Percentiles rank a stretch among this genome's conserved stretches.
phyloP scores from a whole-genome alignment of 2,888 invertebrate species.

The Kryphioiulus occultus region DNA sequence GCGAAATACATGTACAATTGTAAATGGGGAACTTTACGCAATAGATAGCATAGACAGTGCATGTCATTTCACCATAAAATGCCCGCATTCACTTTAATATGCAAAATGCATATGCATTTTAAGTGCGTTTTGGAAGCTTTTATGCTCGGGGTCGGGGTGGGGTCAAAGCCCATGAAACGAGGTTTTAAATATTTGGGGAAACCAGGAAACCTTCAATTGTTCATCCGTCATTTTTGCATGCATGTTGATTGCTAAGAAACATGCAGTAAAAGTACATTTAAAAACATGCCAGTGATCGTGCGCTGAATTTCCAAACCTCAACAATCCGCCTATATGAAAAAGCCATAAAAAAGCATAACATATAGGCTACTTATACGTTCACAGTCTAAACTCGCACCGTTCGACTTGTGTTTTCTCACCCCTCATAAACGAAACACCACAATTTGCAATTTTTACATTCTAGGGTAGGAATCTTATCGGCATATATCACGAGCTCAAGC shows the following conservation, averaged over 20 bases:
- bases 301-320: background rate
- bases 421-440: background rate
- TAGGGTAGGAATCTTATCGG: background rate
- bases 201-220: background rate
- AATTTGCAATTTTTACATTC: slow-evolving; percentile 14
- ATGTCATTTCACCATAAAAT: background rate
- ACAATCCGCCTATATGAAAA: background rate
- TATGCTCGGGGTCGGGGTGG: background rate
- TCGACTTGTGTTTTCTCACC: background rate
- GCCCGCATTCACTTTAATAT: background rate
- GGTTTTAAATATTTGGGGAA: background rate
- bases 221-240: slow-evolving; percentile 22
- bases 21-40: background rate
- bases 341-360: background rate
- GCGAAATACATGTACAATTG: background rate
- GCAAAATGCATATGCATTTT: slow-evolving; percentile 27
- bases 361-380: background rate
- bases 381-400: background rate
- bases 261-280: slow-evolving; percentile 39
- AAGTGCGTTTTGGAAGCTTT: background rate
- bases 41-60: background rate
- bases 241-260: slow-evolving; percentile 25
- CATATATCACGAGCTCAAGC: background rate
- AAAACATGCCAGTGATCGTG: slow-evolving; percentile 26
- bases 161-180: slow-evolving; percentile 18